Conservation (phyloP, 2,113 vertebrate species). For the Genyomyrus donnyi region DNA sequence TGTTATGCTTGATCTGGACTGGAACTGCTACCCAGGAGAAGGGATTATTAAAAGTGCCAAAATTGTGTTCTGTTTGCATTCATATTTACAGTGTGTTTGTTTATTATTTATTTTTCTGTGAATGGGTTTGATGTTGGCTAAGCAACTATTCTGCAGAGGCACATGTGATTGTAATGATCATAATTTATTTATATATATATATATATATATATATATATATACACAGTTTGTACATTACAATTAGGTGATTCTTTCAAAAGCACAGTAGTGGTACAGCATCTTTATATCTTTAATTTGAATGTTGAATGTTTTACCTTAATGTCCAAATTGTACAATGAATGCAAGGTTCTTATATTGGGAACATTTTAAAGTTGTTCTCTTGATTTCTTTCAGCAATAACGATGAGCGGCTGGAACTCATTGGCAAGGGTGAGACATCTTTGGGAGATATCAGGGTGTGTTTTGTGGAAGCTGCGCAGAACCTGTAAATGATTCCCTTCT, state of each 20-base stretch:
- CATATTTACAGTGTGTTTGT: not conserved
- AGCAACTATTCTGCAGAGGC: not conserved
- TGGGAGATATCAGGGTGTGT: not conserved
- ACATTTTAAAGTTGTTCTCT: not conserved
- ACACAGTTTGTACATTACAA: too few relatives aligned
- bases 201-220: too few relatives aligned
- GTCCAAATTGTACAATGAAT: not conserved
- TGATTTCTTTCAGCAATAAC: constrained; percentile 48
- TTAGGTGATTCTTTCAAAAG: not conserved
- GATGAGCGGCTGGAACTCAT: constrained; percentile 68
- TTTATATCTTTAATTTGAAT: too few relatives aligned
- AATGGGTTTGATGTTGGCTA: not conserved
- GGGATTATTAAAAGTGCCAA: not conserved
- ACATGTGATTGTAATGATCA: not conserved
- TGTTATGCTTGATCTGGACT: not conserved
- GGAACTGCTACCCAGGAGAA: not conserved
- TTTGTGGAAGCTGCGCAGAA: not conserved
- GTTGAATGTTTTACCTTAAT: too few relatives aligned
- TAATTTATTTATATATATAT: not conserved
- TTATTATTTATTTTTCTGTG: not conserved
- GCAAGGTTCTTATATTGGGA: not conserved
- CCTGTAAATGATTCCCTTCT: not conserved
- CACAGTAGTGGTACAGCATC: not conserved
- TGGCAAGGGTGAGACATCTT: constrained; percentile 57
- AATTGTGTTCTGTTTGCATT: not conserved